A percentile compares a stretch with the other conserved stretches of the same genome.
Conservation (phyloP, 1,140 invertebrate species). For the Hestina assimilis region DNA sequence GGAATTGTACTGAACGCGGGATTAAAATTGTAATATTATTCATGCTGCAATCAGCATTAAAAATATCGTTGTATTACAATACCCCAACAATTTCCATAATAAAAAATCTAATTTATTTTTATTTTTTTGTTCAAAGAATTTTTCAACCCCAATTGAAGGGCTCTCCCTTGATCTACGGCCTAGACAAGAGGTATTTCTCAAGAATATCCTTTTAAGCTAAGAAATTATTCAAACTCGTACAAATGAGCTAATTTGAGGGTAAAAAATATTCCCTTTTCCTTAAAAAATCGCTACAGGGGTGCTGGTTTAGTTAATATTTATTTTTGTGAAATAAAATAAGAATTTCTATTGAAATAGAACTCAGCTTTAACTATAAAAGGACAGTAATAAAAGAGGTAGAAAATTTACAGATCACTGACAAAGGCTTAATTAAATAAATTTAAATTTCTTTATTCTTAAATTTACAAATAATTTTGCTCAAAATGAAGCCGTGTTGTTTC, state of each 20-base stretch:
- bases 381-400: not conserved
- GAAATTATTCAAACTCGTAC: constrained; percentile 25
- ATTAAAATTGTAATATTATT: no score
- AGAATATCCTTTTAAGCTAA: constrained; percentile 27
- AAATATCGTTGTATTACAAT: not conserved
- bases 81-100: not conserved
- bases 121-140: not conserved
- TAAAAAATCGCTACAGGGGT: not conserved
- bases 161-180: constrained; percentile 25
- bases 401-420: no score
- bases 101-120: not conserved
- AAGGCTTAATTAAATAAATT: no score
- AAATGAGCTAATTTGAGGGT: constrained; percentile 29
- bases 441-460: no score
- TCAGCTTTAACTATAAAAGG: not conserved
- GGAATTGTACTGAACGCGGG: no score
- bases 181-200: constrained; percentile 33
- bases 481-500: no score
- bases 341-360: not conserved
- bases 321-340: not conserved
- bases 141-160: constrained; percentile 11
- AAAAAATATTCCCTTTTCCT: not conserved
- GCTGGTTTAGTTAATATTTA: constrained; percentile 3
- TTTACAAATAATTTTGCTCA: no score
- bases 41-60: not conserved